These are phyloP conservation scores for Erythrolamprus reginae DNA, from an alignment of 2,113 vertebrate genomes.

Conservation along the genomic window DNA sequence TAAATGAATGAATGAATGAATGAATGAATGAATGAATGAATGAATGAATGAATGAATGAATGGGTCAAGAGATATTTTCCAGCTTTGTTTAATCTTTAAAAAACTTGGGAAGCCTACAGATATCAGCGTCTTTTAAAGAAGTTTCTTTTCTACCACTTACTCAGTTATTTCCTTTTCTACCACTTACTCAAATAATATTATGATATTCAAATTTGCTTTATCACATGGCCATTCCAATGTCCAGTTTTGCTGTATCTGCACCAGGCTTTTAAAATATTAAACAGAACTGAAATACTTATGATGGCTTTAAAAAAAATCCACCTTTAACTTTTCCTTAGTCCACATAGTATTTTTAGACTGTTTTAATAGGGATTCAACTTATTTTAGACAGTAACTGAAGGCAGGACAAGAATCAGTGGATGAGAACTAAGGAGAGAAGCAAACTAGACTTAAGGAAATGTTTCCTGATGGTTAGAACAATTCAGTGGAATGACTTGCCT, in stretches of 20 bases:
- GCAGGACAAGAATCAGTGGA: neutral
- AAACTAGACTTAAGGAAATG: neutral
- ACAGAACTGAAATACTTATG: neutral
- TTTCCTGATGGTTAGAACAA: neutral
- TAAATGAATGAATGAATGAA: too few relatives aligned
- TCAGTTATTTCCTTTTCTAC: neutral
- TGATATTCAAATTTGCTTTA: neutral
- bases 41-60: too few relatives aligned
- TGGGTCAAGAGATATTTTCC: neutral
- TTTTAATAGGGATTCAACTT: neutral
- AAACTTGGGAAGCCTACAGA: neutral
- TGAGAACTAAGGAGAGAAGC: neutral
- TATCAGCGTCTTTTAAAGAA: neutral
- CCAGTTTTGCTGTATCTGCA: neutral
- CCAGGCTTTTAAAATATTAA: neutral
- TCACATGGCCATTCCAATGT: neutral
- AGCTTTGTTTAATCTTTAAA: neutral
- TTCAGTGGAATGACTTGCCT: neutral
- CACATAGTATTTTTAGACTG: neutral
- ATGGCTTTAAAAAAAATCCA: neutral
- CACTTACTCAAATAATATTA: neutral
- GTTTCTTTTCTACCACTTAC: neutral
- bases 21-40: too few relatives aligned
- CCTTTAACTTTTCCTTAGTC: neutral
- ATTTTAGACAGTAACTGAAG: neutral